Percentiles rank a stretch among this genome's conserved stretches.
These are phyloP conservation scores for Mamestra configurata DNA, from an alignment of 1,140 invertebrate genomes.

Conservation along the genomic window DNA sequence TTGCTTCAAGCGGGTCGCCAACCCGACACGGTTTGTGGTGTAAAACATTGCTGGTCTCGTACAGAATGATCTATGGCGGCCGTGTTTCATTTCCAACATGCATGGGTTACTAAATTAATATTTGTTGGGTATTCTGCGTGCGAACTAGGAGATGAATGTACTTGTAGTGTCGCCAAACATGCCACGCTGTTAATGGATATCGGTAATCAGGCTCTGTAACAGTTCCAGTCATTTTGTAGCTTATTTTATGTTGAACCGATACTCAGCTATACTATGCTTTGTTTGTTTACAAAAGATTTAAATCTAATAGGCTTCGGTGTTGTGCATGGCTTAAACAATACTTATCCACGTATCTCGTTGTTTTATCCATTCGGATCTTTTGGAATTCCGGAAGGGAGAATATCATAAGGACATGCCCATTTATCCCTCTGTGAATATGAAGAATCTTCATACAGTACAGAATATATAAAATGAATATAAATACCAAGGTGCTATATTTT, in stretches of 20 bases:
- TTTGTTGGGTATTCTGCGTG: conserved; percentile 14
- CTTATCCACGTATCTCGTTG: too few relatives aligned
- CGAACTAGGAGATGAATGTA: conserved; percentile 4
- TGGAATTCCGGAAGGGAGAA: too few relatives aligned
- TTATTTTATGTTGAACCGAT: too few relatives aligned
- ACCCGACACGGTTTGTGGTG: conserved; percentile 34
- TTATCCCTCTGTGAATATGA: too few relatives aligned
- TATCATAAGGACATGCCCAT: too few relatives aligned
- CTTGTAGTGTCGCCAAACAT: conserved; percentile 15
- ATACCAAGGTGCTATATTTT: not conserved
- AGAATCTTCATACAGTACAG: too few relatives aligned
- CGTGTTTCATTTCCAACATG: conserved; percentile 27
- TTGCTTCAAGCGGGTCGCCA: conserved; percentile 27
- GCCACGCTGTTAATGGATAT: not conserved
- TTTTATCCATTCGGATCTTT: too few relatives aligned
- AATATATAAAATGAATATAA: too few relatives aligned
- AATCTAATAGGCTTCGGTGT: too few relatives aligned
- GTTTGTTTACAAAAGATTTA: not conserved
- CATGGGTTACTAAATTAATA: conserved; percentile 34
- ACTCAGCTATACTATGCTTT: too few relatives aligned
- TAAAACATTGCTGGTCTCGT: conserved; percentile 13
- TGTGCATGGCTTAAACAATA: too few relatives aligned
- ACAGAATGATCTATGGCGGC: conserved; percentile 32
- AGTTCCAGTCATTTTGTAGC: not conserved
- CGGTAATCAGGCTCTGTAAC: not conserved